Conservation (phyloP, 2,113 vertebrate species). For the Brachyistius frenatus region DNA sequence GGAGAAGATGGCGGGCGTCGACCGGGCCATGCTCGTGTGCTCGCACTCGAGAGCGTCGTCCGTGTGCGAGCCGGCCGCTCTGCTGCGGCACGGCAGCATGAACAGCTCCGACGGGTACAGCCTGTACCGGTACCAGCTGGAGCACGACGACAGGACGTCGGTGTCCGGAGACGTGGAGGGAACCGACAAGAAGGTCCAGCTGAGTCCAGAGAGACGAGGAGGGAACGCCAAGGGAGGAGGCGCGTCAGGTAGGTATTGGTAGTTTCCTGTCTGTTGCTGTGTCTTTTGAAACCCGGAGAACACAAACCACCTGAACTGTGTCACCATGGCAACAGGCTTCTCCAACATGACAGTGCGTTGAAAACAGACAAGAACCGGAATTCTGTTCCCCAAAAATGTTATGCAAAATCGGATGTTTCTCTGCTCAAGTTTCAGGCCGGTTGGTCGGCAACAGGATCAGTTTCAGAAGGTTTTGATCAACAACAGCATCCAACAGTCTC, state of each 20-base stretch:
- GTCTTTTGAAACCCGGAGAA: no score
- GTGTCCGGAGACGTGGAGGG: constrained; percentile 80
- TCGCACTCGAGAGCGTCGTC: constrained; percentile 86
- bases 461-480: no score
- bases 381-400: no score
- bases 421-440: no score
- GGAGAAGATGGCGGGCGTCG: constrained; percentile 91
- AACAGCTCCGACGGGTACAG: constrained; percentile 90
- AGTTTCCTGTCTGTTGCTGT: no score
- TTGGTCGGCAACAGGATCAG: no score
- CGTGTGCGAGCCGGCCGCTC: constrained; percentile 82
- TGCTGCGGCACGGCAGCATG: constrained; percentile 89
- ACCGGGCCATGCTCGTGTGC: constrained; percentile 84
- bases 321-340: no score
- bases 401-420: no score
- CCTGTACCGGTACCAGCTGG: constrained; percentile 81
- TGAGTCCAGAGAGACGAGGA: constrained; percentile 74
- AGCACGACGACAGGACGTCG: constrained; percentile 78
- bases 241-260: constrained; percentile 33
- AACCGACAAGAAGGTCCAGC: constrained; percentile 52
- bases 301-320: no score
- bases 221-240: constrained; percentile 27
- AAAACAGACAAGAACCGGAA: no score
- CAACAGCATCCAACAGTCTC: no score
- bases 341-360: no score